These are phyloP conservation scores for Arenicola marina DNA, from an alignment of 2,888 invertebrate species.

Conservation along the genomic window DNA sequence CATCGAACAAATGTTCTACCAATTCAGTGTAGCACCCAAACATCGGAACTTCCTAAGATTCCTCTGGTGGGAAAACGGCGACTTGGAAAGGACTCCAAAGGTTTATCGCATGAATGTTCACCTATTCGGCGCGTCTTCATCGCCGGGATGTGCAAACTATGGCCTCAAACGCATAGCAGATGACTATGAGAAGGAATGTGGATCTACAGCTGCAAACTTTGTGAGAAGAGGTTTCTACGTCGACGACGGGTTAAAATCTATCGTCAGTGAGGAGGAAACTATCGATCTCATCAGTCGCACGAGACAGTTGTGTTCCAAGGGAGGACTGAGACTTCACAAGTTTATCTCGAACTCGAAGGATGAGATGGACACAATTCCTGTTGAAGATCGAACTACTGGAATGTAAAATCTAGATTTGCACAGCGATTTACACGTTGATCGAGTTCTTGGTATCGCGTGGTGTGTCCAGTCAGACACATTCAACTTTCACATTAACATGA, in stretches of 20 bases:
- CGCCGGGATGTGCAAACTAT: too few relatives aligned
- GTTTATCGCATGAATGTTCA: too few relatives aligned
- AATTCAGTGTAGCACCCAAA: too few relatives aligned
- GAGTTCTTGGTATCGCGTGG: slow-evolving; percentile 30
- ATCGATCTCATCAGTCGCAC: slow-evolving; percentile 12
- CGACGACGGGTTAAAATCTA: slow-evolving; percentile 15
- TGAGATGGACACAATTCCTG: slow-evolving; percentile 5
- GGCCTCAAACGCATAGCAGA: too few relatives aligned
- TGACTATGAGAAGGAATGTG: too few relatives aligned
- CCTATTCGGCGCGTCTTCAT: too few relatives aligned
- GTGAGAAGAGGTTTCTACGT: slow-evolving; percentile 12
- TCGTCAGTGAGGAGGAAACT: slow-evolving; percentile 3
- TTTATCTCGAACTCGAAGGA: slow-evolving; percentile 8
- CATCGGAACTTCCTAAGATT: too few relatives aligned
- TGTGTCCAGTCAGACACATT: slow-evolving; percentile 33
- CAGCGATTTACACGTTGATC: not conserved
- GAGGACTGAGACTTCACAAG: slow-evolving; percentile 16
- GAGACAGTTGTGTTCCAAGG: slow-evolving; percentile 7
- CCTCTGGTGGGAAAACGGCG: too few relatives aligned
- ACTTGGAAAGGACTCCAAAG: too few relatives aligned
- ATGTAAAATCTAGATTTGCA: not conserved
- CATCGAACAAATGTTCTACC: too few relatives aligned
- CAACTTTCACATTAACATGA: slow-evolving; percentile 27
- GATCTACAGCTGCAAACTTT: not conserved
- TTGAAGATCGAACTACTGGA: not conserved